These are phyloP conservation scores for Acrocephalus kingi DNA, from an alignment of 2,113 vertebrate genomes.

Conservation along the genomic window DNA sequence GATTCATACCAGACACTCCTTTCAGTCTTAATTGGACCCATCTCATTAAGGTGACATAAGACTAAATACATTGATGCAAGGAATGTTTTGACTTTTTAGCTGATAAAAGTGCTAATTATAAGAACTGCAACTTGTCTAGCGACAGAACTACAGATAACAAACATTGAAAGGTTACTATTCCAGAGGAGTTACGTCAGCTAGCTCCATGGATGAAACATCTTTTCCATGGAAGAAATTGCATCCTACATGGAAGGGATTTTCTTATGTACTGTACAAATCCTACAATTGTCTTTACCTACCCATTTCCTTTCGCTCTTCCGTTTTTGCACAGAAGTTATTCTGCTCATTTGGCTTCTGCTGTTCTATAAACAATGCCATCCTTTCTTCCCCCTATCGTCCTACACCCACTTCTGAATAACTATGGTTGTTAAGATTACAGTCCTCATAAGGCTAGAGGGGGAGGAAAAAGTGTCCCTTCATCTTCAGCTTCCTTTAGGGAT, in stretches of 20 bases:
- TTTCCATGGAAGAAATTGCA: conserved; percentile 51
- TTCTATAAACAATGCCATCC: neutral
- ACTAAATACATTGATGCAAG: neutral
- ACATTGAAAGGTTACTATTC: neutral
- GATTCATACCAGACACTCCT: neutral
- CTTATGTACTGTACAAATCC: conserved; percentile 16
- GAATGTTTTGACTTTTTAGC: neutral
- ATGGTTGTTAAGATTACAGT: neutral
- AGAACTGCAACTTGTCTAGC: neutral
- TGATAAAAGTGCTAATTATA: conserved; percentile 14
- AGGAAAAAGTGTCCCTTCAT: neutral
- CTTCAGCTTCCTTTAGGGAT: neutral
- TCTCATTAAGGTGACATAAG: neutral
- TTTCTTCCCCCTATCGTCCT: neutral
- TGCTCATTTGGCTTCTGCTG: conserved; percentile 17
- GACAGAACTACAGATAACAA: conserved; percentile 3
- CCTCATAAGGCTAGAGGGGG: neutral
- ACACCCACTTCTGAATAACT: neutral
- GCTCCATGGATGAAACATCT: conserved; percentile 1
- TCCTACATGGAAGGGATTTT: neutral
- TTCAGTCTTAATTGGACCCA: neutral
- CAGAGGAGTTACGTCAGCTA: neutral
- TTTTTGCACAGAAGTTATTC: neutral
- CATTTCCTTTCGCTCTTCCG: conserved; percentile 36
- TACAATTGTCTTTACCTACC: conserved; percentile 21